phyloP scores from a whole-genome alignment of 1,140 invertebrate species.

The Drosophila aff. region DNA sequence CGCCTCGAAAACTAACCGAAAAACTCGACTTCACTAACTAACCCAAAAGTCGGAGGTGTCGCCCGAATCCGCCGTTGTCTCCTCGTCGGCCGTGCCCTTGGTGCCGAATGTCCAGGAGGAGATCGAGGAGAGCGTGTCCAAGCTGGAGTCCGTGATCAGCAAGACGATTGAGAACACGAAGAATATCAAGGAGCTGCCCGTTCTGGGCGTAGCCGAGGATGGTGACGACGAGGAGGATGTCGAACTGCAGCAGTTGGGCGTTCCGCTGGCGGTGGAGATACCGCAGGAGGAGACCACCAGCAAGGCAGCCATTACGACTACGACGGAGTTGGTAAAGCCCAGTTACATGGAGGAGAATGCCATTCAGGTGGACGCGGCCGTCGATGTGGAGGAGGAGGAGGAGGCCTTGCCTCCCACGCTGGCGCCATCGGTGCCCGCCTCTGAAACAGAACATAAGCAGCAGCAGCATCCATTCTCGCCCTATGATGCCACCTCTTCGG shows the following conservation, averaged over 20 bases:
- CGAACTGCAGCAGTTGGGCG: slow-evolving; percentile 56
- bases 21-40: slow-evolving; percentile 14
- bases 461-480: slow-evolving; percentile 39
- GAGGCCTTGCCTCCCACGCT: slow-evolving; percentile 26
- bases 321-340: slow-evolving; percentile 44
- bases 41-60: slow-evolving; percentile 39
- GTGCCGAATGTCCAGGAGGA: slow-evolving; percentile 65
- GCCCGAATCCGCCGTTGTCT: slow-evolving; percentile 1
- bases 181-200: slow-evolving; percentile 75
- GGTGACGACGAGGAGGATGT: slow-evolving; percentile 69
- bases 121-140: slow-evolving; percentile 78
- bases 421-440: slow-evolving; percentile 19
- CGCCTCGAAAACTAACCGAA: slow-evolving; percentile 33
- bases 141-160: slow-evolving; percentile 80
- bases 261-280: slow-evolving; percentile 40
- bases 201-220: slow-evolving; percentile 61
- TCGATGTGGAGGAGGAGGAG: slow-evolving; percentile 42
- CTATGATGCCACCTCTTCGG: slow-evolving; percentile 47
- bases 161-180: slow-evolving; percentile 84
- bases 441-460: slow-evolving; percentile 18
- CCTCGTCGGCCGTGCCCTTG: slow-evolving; percentile 19
- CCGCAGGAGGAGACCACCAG: slow-evolving; percentile 38
- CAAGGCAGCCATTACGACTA: slow-evolving; percentile 8
- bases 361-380: slow-evolving; percentile 54
- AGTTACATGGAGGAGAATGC: slow-evolving; percentile 26